A percentile compares a stretch with the other conserved stretches of the same genome.
Evolutionary conservation across 2,888 invertebrate species (phyloP).

Genomic region (Mimas tiliae): DNA sequence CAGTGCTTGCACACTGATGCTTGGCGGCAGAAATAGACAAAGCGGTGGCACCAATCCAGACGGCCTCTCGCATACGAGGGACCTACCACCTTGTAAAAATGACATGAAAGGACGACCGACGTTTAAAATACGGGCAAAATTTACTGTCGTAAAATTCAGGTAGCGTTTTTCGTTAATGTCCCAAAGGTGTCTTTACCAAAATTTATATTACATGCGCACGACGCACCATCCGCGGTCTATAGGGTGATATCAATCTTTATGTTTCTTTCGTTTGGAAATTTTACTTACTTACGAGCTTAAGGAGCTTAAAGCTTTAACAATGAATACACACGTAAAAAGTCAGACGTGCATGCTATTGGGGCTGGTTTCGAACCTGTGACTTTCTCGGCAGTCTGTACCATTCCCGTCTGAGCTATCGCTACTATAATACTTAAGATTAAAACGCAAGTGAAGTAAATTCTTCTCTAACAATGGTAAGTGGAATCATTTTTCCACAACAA

Average conservation of each 20-base stretch:
- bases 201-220: background rate
- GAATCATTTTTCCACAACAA: slow-evolving; percentile 12
- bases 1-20: too few relatives aligned
- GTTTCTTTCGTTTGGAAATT: background rate
- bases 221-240: background rate
- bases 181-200: background rate
- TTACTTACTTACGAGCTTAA: background rate
- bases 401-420: too few relatives aligned
- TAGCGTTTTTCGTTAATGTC: background rate
- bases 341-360: too few relatives aligned
- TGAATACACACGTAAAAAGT: too few relatives aligned
- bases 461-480: background rate
- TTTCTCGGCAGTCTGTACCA: too few relatives aligned
- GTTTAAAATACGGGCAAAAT: background rate
- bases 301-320: background rate
- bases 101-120: background rate
- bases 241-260: background rate
- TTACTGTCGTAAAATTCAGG: background rate
- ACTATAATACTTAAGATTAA: background rate
- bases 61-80: too few relatives aligned
- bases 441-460: background rate
- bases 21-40: too few relatives aligned
- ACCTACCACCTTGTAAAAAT: too few relatives aligned
- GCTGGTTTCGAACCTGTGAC: too few relatives aligned
- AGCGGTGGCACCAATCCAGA: too few relatives aligned